Evolutionary conservation across 1,140 invertebrate species (phyloP).

Genomic region (Calycopis cecrops): DNA sequence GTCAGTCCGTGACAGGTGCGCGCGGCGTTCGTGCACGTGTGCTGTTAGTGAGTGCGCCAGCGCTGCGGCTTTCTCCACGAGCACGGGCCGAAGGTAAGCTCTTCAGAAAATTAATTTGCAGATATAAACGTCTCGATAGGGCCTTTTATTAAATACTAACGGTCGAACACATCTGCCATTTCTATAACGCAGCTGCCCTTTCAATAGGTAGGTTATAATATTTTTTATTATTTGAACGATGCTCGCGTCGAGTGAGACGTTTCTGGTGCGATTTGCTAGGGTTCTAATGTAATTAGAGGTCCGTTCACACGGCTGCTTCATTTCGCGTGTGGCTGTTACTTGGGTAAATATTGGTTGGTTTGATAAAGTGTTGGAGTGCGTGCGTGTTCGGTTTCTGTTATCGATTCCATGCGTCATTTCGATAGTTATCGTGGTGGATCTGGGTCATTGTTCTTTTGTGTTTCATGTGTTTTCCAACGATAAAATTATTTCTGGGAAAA

Average conservation of each 20-base stretch:
- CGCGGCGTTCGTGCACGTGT: conserved; percentile 70
- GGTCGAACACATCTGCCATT: conserved; percentile 61
- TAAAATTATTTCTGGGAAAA: conserved; percentile 23
- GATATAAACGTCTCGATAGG: conserved; percentile 34
- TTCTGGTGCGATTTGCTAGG: conserved; percentile 36
- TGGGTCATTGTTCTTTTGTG: conserved; percentile 72
- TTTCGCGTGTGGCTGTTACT: conserved; percentile 57
- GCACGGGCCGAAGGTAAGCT: conserved; percentile 49
- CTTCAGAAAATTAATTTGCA: conserved; percentile 29
- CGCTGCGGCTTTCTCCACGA: conserved; percentile 46
- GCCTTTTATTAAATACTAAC: conserved; percentile 36
- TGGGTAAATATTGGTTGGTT: conserved; percentile 57
- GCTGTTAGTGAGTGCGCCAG: conserved; percentile 67
- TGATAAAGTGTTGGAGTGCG: conserved; percentile 51
- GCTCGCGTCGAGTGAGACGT: conserved; percentile 42
- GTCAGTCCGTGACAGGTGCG: conserved; percentile 69
- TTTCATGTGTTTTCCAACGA: conserved; percentile 42
- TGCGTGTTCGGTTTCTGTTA: conserved; percentile 53
- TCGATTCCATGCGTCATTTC: conserved; percentile 70
- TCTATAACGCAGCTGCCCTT: conserved; percentile 50
- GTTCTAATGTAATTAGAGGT: conserved; percentile 52
- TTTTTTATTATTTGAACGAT: conserved; percentile 41
- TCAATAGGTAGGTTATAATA: conserved; percentile 49
- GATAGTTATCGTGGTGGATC: conserved; percentile 69
- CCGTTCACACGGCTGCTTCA: conserved; percentile 47